Evolutionary conservation across 2,888 invertebrate genomes (phyloP).

Genomic region (Tricholauxania praeusta): DNA sequence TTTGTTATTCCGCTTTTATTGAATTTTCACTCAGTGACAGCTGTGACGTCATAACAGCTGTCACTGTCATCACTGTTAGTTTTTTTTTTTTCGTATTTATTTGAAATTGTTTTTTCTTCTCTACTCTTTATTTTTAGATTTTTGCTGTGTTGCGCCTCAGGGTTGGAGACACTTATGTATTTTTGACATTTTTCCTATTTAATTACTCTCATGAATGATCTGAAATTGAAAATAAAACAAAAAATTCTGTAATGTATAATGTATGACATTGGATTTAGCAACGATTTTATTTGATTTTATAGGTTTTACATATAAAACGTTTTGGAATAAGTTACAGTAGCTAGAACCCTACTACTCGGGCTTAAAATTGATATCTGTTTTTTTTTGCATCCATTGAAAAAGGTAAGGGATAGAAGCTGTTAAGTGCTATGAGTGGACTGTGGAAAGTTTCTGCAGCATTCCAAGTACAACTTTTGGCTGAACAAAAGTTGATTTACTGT

Average conservation of each 20-base stretch:
- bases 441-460: too few relatives aligned
- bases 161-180: constrained; percentile 11
- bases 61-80: constrained; percentile 13
- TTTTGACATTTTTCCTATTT: constrained; percentile 6
- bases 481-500: too few relatives aligned
- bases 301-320: not conserved
- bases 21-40: constrained; percentile 30
- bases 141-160: constrained; percentile 4
- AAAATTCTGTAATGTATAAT: not conserved
- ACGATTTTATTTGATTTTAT: not conserved
- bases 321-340: too few relatives aligned
- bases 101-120: not conserved
- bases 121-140: not conserved
- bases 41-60: constrained; percentile 25
- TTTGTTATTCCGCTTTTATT: constrained; percentile 19
- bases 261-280: too few relatives aligned
- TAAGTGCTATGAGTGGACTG: too few relatives aligned
- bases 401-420: too few relatives aligned
- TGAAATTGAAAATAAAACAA: constrained; percentile 24
- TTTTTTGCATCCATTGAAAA: too few relatives aligned
- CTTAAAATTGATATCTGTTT: too few relatives aligned
- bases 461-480: too few relatives aligned
- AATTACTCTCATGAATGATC: constrained; percentile 21
- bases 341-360: too few relatives aligned
- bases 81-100: not conserved